Conservation (phyloP, 2,113 vertebrate species). For the Lasiurus cinereus region DNA sequence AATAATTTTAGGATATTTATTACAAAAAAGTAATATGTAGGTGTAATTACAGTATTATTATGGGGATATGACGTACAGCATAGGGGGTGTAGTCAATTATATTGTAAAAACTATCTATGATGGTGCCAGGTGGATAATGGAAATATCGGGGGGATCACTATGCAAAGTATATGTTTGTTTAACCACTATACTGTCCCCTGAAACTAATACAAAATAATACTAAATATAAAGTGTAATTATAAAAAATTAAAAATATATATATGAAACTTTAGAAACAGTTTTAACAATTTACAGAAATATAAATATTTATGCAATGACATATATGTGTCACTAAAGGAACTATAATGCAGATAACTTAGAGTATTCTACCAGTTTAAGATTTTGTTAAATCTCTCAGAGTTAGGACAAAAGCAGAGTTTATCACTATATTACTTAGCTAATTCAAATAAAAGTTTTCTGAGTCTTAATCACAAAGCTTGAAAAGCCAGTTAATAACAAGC, state of each 20-base stretch:
- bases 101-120: background rate
- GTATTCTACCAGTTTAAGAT: background rate
- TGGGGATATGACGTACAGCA: background rate
- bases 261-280: background rate
- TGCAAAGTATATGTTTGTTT: background rate
- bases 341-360: background rate
- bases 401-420: background rate
- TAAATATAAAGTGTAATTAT: background rate
- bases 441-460: conserved; percentile 7
- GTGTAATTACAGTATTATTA: background rate
- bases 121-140: background rate
- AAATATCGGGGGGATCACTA: background rate
- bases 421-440: background rate
- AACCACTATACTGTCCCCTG: background rate
- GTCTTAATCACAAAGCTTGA: background rate
- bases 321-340: background rate
- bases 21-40: background rate
- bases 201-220: background rate
- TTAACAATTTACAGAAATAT: background rate
- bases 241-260: background rate
- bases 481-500: background rate
- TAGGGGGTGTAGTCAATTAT: background rate
- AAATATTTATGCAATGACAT: background rate
- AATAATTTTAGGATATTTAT: background rate
- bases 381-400: background rate